These are phyloP conservation scores for Drosophila parabipectinata DNA, from an alignment of 1,140 invertebrate species.

Conservation along the genomic window DNA sequence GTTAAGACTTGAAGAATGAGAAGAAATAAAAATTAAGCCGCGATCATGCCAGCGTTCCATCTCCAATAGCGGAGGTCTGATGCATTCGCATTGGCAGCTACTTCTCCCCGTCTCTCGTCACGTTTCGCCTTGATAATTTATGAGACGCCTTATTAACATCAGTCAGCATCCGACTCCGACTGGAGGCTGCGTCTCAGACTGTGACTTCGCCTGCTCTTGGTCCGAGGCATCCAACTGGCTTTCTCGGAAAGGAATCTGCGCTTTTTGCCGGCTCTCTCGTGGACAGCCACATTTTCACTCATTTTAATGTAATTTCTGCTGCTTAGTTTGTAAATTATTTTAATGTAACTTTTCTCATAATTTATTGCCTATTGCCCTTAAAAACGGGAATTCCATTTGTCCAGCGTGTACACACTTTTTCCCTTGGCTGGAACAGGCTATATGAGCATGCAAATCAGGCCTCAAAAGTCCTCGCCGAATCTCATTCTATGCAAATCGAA, in stretches of 20 bases:
- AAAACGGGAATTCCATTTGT: constrained; percentile 12
- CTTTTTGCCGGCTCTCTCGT: constrained; percentile 46
- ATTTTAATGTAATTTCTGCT: constrained; percentile 78
- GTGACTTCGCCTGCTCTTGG: constrained; percentile 11
- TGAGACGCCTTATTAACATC: constrained; percentile 83
- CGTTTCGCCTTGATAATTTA: constrained; percentile 80
- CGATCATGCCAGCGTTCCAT: constrained; percentile 11
- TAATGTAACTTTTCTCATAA: constrained; percentile 57
- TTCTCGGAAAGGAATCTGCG: constrained; percentile 74
- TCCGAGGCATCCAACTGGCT: constrained; percentile 58
- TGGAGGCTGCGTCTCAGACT: constrained; percentile 3
- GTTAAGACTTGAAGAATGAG: too few species aligned
- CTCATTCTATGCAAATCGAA: constrained; percentile 75
- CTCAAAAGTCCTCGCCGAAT: constrained; percentile 11
- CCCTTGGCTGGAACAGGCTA: neutral
- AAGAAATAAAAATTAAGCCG: neutral
- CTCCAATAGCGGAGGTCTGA: constrained; percentile 9
- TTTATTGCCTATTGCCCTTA: constrained; percentile 39
- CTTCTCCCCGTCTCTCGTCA: constrained; percentile 53
- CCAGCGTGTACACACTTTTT: constrained; percentile 23
- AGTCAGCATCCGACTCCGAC: constrained; percentile 51
- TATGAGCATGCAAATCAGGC: constrained; percentile 61
- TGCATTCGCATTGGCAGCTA: constrained; percentile 43
- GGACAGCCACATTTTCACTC: constrained; percentile 57
- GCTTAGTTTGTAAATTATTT: constrained; percentile 80